These are phyloP conservation scores for Ectemnius cavifrons DNA, from an alignment of 2,888 invertebrate genomes.

Conservation along the genomic window DNA sequence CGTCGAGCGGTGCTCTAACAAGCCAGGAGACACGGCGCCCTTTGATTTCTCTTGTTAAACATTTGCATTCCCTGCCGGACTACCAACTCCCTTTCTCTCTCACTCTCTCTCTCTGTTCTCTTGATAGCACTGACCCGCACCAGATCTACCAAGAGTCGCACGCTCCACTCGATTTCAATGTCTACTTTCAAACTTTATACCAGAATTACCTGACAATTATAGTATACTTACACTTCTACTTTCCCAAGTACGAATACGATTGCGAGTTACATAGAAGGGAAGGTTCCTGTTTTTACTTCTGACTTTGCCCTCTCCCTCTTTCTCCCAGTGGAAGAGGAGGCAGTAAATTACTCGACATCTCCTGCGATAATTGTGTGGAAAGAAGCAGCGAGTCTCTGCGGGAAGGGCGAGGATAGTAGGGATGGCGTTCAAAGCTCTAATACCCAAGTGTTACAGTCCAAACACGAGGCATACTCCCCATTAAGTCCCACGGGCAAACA, in stretches of 20 bases:
- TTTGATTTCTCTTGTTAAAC: slow-evolving; percentile 48
- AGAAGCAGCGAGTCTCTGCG: too few species aligned
- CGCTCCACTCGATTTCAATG: not conserved
- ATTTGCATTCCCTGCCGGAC: slow-evolving; percentile 22
- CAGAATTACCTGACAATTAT: slow-evolving; percentile 16
- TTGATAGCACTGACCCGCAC: not conserved
- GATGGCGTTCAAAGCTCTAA: not conserved
- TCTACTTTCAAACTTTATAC: slow-evolving; percentile 17
- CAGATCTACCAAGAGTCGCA: too few species aligned
- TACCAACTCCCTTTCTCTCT: not conserved
- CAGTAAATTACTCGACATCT: too few species aligned
- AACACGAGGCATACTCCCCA: not conserved
- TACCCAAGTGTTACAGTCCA: not conserved
- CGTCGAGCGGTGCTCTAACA: slow-evolving; percentile 37
- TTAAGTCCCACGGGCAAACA: not conserved
- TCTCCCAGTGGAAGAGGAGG: not conserved
- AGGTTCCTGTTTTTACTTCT: not conserved
- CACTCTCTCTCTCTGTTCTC: not conserved
- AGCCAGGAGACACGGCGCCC: slow-evolving; percentile 36
- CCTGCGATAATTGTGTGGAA: too few species aligned
- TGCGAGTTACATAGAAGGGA: not conserved
- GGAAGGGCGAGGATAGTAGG: too few species aligned
- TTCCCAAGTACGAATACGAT: too few species aligned
- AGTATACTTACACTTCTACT: too few species aligned
- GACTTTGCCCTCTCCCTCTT: not conserved